Evolutionary conservation across 2,888 invertebrate species (phyloP), one percentile per base, ranked within the genome.

Genomic region (Tiliacea aurago): DNA sequence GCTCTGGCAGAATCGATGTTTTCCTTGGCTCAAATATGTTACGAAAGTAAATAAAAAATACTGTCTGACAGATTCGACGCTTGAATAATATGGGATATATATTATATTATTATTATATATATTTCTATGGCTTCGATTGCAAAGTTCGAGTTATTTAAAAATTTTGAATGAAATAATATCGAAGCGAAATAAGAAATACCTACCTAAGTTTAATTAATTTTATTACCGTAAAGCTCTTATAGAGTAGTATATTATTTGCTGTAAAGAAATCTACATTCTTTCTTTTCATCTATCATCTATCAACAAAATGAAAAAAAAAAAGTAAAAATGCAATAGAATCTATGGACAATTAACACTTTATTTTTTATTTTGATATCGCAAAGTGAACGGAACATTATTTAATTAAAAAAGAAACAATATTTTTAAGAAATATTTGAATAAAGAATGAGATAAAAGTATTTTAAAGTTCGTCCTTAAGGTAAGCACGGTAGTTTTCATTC

Each of bases 401-500:
- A 78, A 13, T 18, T 43, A 0, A 28, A 51, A 33, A 59, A 37
- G 15, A 7, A 13, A 20, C 15, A 0, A 11, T 5, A 13, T 20
- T n/a, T 1, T 15, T 43, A 47, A 49, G 13, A 69, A 56, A 70
- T 37, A 58, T 53, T 37, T 11, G 3, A 55, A n/a, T 28, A 43
- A 28, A 15, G 43, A 43, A 45, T 28, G 10, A 37, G 4, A 45
- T 56, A 23, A 6, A 37, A 23, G 10, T 37, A 43, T 53, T 59
- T 92, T 92, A 96, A 80, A 96, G 88, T 89, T 96, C 96, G 73
- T 95, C 95, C 81, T 84, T 95, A 43, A 91, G 41, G 73, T 88
- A 87, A n/a, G 88, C 70, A 18, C 93, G 86, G 77, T 91, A 94
- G 65, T 95, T 94, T 84, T 97, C 96, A 88, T 97, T 97, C 90